Conservation (phyloP, 2,113 vertebrate genomes). For the Ovibos moschatus region DNA sequence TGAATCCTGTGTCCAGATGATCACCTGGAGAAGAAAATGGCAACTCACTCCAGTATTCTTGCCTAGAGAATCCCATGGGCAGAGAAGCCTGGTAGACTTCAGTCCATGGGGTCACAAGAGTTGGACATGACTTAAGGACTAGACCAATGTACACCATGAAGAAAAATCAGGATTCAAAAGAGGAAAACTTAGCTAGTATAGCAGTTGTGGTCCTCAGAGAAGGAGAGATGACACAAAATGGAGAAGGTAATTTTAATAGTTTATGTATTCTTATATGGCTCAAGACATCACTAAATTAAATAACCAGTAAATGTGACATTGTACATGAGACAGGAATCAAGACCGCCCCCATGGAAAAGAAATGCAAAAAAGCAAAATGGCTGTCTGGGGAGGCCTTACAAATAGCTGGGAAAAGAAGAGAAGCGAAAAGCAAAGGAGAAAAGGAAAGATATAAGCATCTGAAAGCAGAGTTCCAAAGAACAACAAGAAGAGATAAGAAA, state of each 20-base stretch:
- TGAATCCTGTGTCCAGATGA: background rate
- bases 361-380: too few relatives aligned
- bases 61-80: background rate
- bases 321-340: too few relatives aligned
- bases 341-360: too few relatives aligned
- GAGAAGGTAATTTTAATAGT: background rate
- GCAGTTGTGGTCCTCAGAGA: background rate
- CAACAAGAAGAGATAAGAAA: too few relatives aligned
- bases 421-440: too few relatives aligned
- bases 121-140: background rate
- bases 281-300: background rate
- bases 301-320: background rate
- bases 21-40: background rate
- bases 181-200: background rate
- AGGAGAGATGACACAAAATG: background rate
- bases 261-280: background rate
- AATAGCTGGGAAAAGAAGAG: too few relatives aligned
- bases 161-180: background rate
- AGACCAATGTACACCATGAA: background rate
- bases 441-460: too few relatives aligned
- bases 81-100: background rate
- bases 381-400: too few relatives aligned
- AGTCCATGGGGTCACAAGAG: background rate
- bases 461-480: too few relatives aligned
- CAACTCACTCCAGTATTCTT: background rate